phyloP scores from a whole-genome alignment of 2,888 invertebrate species.

The Blastobasis adustella region DNA sequence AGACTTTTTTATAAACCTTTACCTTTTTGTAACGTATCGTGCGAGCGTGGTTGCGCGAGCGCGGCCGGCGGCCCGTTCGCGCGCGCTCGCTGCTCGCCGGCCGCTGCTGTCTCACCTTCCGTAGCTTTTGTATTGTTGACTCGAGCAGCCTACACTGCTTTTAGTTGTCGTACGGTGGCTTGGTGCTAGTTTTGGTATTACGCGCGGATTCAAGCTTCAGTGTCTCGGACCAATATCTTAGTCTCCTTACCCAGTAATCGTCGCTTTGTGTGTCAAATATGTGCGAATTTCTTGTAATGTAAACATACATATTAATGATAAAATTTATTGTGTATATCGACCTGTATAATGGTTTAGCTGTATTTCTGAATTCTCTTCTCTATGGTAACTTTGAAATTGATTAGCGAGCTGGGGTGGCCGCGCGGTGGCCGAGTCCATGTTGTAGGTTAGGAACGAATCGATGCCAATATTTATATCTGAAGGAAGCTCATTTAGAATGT shows the following conservation, averaged over 20 bases:
- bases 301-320: slow-evolving; percentile 48
- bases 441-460: slow-evolving; percentile 55
- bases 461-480: slow-evolving; percentile 55
- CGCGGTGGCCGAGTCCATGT: slow-evolving; percentile 61
- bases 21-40: slow-evolving; percentile 59
- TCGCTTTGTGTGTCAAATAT: slow-evolving; percentile 75
- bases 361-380: slow-evolving; percentile 59
- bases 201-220: slow-evolving; percentile 64
- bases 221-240: slow-evolving; percentile 73
- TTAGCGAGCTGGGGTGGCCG: slow-evolving; percentile 52
- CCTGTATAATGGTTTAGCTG: slow-evolving; percentile 73
- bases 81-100: too few species aligned
- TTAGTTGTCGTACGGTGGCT: slow-evolving; percentile 63
- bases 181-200: slow-evolving; percentile 64
- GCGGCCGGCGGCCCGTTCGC: slow-evolving; percentile 12
- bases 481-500: slow-evolving; percentile 22
- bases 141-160: slow-evolving; percentile 35
- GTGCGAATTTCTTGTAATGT: slow-evolving; percentile 69
- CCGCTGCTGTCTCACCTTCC: slow-evolving; percentile 12
- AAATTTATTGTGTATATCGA: slow-evolving; percentile 65
- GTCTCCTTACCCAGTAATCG: slow-evolving; percentile 57
- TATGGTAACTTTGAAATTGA: slow-evolving; percentile 54
- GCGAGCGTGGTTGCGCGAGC: slow-evolving; percentile 48
- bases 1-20: slow-evolving; percentile 60
- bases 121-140: slow-evolving; percentile 43